Conservation (phyloP, 2,113 vertebrate species). For the Asarcornis scutulata region DNA sequence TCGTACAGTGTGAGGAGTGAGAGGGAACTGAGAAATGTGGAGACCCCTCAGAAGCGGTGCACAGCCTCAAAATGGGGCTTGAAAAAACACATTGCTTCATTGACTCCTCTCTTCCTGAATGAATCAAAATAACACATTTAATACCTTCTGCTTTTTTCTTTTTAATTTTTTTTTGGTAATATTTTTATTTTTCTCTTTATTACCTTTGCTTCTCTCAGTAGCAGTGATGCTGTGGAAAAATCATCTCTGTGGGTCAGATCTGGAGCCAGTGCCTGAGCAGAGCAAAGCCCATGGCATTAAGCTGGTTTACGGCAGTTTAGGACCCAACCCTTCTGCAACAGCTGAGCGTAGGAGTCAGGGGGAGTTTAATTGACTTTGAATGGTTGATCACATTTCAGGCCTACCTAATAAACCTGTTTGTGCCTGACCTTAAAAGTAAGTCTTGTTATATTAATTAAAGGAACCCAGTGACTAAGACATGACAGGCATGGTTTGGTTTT, state of each 20-base stretch:
- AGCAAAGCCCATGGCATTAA: neutral
- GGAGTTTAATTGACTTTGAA: constrained; percentile 3
- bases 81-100: neutral
- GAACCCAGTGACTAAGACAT: neutral
- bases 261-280: neutral
- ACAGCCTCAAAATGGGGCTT: neutral
- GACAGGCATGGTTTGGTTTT: neutral
- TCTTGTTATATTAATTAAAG: neutral
- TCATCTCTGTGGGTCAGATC: neutral
- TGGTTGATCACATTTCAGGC: neutral
- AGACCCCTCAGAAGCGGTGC: neutral
- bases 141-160: neutral
- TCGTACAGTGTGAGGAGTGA: neutral
- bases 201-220: neutral
- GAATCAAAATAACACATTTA: no score
- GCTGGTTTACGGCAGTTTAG: neutral
- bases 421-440: neutral
- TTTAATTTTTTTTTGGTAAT: neutral
- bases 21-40: neutral
- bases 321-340: neutral
- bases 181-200: neutral
- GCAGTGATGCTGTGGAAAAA: neutral
- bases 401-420: neutral
- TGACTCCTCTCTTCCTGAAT: neutral
- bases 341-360: neutral